phyloP scores from a whole-genome alignment of 2,888 invertebrate species.

The Amorpha juglandis region DNA sequence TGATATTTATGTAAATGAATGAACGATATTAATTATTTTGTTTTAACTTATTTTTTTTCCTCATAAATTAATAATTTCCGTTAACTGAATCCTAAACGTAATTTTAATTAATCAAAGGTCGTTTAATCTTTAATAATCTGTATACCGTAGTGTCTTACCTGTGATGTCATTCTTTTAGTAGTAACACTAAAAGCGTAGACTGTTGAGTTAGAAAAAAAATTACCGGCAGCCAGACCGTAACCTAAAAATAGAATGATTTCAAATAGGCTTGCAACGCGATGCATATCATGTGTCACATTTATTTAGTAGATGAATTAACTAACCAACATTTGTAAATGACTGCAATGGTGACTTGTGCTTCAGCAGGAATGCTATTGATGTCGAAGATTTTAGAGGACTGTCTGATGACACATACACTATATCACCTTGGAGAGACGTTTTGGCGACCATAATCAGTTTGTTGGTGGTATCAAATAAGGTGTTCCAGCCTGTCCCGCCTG shows the following conservation, averaged over 20 bases:
- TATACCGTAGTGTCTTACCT: slow-evolving; percentile 40
- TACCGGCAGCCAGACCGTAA: slow-evolving; percentile 42
- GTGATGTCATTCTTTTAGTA: slow-evolving; percentile 33
- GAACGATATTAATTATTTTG: no score
- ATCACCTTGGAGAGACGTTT: slow-evolving; percentile 37
- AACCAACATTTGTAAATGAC: slow-evolving; percentile 31
- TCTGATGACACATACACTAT: slow-evolving; percentile 33
- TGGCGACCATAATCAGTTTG: slow-evolving; percentile 47
- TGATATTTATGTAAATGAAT: no score
- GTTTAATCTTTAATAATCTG: no score
- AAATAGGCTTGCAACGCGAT: no score
- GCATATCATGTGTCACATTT: no score
- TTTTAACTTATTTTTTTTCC: no score
- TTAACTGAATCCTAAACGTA: no score
- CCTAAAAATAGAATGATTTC: slow-evolving; percentile 38
- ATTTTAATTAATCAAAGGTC: no score
- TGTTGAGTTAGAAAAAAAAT: slow-evolving; percentile 42
- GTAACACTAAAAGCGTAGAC: slow-evolving; percentile 49
- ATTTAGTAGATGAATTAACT: no score
- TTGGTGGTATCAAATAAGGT: slow-evolving; percentile 47
- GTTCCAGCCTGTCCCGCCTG: slow-evolving; percentile 56
- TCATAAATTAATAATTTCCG: no score
- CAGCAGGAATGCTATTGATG: no score
- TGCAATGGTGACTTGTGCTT: no score
- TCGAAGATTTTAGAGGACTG: slow-evolving; percentile 24